Evolutionary conservation across 2,888 invertebrate species (phyloP), one percentile per base, ranked within the genome.

Genomic region (Cephus spinipes): DNA sequence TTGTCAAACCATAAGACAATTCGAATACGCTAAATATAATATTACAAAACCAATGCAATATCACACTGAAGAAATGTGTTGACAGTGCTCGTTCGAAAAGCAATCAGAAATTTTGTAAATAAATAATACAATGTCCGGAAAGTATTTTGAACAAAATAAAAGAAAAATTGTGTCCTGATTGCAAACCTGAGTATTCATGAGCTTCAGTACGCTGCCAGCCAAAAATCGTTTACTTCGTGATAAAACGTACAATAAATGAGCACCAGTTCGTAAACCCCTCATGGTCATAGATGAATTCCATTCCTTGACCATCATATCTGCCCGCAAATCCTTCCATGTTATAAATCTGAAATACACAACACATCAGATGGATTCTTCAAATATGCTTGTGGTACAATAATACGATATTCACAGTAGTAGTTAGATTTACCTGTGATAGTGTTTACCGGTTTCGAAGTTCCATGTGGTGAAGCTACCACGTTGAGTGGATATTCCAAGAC

Each of bases 281-380:
- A 96, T 93, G 6, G 94, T 94, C 77, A 95, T 92, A n/a, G 96
- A 96, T 30, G 93, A 91, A 89, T 97, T 97, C 96, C 96, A 97
- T 85, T 94, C 92, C 80, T 95, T 94, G 0, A 97, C 97, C 78
- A 96, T 91, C 69, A 93, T 91, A 86, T 95, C 94, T 32, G 96
- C 96, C 77, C 98, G 93, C 80, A 96, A 89, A 91, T 98, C 98
- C 89, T 97, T 97, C 98, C 98, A 98, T 31, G 97, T 96, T 84
- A 98, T 96, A 84, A 98, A 96, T 85, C 90, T 90, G 76, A 4
- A 83, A 55, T 23, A 55, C 15, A 9, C 23, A 6, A 9, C 23
- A 23, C 23, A 23, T 55, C 40, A 55, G 23, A 9, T 55, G 40
- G 40, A 23, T 55, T 55, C 9, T 40, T 9, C 40, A 23, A 55